Conservation (phyloP, 2,113 vertebrate genomes). For the Megaceryle torquata region DNA sequence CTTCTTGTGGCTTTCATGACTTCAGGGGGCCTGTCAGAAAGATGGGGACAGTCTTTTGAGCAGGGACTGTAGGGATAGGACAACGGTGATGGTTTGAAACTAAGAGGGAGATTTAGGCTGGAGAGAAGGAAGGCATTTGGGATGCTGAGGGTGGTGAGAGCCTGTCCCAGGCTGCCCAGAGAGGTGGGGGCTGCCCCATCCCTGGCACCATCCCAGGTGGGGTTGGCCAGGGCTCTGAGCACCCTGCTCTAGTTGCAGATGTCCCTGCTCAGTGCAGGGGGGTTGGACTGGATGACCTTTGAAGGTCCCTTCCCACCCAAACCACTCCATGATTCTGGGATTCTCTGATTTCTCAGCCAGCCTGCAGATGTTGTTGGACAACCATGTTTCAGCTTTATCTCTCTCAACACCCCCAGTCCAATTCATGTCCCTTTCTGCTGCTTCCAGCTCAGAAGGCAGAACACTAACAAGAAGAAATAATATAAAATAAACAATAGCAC, state of each 20-base stretch:
- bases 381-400: accelerated
- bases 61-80: no score
- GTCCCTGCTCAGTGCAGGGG: neutral
- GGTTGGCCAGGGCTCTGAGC: neutral
- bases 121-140: no score
- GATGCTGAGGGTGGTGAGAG: no score
- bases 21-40: no score
- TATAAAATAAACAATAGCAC: accelerated
- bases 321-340: neutral
- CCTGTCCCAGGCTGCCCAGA: no score
- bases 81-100: no score
- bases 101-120: no score
- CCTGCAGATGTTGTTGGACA: neutral
- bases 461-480: neutral
- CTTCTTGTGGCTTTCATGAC: no score
- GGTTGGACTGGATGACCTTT: neutral
- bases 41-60: no score
- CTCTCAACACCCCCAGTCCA: neutral
- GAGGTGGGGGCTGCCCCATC: no score
- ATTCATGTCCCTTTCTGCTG: neutral
- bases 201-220: neutral
- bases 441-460: neutral
- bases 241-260: neutral
- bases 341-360: neutral
- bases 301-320: neutral